These are phyloP conservation scores for Gymnothorax reevesii DNA, from an alignment of 2,797 vertebrate genomes.

Conservation along the genomic window DNA sequence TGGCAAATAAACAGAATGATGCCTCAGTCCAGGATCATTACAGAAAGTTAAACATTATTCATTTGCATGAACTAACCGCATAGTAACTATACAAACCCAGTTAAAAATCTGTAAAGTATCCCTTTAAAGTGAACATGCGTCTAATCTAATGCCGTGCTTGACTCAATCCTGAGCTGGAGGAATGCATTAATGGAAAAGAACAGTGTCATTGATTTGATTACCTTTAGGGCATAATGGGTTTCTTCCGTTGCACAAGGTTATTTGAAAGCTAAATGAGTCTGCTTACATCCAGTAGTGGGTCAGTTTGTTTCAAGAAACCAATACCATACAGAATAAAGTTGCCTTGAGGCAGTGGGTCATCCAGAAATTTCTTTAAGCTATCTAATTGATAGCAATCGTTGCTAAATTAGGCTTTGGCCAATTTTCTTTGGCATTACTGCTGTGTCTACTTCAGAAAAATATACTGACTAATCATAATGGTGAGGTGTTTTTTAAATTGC, in stretches of 20 bases:
- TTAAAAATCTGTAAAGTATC: too few relatives aligned
- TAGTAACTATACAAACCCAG: too few relatives aligned
- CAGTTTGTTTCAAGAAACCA: constrained; percentile 56
- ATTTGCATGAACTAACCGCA: too few relatives aligned
- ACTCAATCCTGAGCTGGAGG: neutral
- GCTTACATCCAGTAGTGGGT: constrained; percentile 30
- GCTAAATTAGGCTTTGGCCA: too few relatives aligned
- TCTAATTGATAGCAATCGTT: neutral
- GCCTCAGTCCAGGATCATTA: too few relatives aligned
- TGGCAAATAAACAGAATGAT: too few relatives aligned
- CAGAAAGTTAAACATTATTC: too few relatives aligned
- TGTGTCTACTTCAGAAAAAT: too few relatives aligned
- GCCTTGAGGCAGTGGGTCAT: constrained; percentile 55
- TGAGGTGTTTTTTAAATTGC: too few relatives aligned
- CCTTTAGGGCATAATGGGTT: constrained; percentile 8
- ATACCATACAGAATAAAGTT: constrained; percentile 50
- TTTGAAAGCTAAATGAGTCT: constrained; percentile 3
- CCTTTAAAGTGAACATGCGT: neutral
- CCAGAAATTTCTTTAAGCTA: constrained; percentile 63
- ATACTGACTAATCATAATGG: too few relatives aligned
- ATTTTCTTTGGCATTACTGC: too few relatives aligned
- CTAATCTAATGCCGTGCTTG: neutral
- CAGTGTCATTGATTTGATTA: constrained; percentile 17
- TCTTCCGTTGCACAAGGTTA: neutral
- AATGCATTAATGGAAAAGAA: neutral